Evolutionary conservation across 2,797 vertebrate genomes (phyloP).

Genomic region (Carduelis carduelis): DNA sequence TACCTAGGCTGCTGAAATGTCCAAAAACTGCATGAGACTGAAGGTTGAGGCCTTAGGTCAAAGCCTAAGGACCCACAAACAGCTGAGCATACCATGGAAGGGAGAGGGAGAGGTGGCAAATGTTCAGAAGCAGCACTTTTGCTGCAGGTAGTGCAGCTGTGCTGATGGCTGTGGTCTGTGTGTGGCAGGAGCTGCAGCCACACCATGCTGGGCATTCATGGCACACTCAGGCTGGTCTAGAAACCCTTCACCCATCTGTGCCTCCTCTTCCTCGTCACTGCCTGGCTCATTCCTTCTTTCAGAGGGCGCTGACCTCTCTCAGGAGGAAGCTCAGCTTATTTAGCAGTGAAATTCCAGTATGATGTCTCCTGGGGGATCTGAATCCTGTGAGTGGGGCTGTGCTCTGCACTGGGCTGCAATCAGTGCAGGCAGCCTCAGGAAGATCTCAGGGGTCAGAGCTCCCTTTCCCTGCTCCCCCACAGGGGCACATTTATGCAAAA

Average conservation of each 20-base stretch:
- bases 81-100: neutral
- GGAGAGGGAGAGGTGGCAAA: neutral
- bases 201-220: rapidly evolving
- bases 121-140: neutral
- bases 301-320: neutral
- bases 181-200: neutral
- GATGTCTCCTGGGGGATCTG: neutral
- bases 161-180: neutral
- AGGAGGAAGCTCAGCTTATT: neutral
- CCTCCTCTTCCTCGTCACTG: rapidly evolving
- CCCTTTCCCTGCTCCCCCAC: neutral
- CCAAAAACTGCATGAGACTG: neutral
- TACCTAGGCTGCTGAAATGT: neutral
- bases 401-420: neutral
- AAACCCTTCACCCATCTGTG: neutral
- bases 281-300: neutral
- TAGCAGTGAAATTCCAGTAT: neutral
- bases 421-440: neutral
- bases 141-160: neutral
- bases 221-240: neutral
- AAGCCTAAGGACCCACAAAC: neutral
- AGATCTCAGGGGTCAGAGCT: neutral
- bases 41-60: neutral
- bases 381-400: neutral
- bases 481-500: neutral